These are phyloP conservation scores for Tiaroga cobitis DNA, from an alignment of 2,797 vertebrate species.

Conservation along the genomic window DNA sequence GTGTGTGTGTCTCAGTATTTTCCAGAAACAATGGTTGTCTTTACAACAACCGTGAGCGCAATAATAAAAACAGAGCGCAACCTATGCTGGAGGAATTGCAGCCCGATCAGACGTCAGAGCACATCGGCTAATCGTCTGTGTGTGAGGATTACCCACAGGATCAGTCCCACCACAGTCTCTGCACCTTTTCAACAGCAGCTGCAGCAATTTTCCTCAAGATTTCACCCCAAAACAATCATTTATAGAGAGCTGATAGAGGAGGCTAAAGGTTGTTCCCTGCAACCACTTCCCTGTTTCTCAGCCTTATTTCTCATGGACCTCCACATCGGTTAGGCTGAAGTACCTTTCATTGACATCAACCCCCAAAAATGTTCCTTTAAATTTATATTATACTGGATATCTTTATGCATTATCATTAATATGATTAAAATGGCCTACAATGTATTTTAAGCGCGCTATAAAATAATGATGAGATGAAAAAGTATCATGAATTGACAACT, in stretches of 20 bases:
- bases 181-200: conserved; percentile 30
- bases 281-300: neutral
- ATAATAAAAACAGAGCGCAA: conserved; percentile 27
- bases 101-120: neutral
- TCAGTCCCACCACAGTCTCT: conserved; percentile 25
- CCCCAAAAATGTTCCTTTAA: neutral
- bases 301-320: neutral
- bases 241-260: conserved; percentile 12
- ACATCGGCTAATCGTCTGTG: conserved; percentile 18
- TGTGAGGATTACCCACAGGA: conserved; percentile 19
- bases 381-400: neutral
- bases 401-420: neutral
- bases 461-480: no score
- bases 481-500: no score
- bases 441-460: no score
- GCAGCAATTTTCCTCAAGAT: conserved; percentile 36
- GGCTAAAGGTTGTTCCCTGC: conserved; percentile 10
- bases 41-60: conserved; percentile 19
- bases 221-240: conserved; percentile 25
- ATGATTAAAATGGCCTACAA: no score
- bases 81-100: conserved; percentile 19
- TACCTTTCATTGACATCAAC: neutral
- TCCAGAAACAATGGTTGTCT: conserved; percentile 15
- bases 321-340: neutral
- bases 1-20: conserved; percentile 30